Percentiles rank a stretch among this genome's conserved stretches.
phyloP scores from a whole-genome alignment of 2,888 invertebrate genomes.

The Dicranocentrus wangi region DNA sequence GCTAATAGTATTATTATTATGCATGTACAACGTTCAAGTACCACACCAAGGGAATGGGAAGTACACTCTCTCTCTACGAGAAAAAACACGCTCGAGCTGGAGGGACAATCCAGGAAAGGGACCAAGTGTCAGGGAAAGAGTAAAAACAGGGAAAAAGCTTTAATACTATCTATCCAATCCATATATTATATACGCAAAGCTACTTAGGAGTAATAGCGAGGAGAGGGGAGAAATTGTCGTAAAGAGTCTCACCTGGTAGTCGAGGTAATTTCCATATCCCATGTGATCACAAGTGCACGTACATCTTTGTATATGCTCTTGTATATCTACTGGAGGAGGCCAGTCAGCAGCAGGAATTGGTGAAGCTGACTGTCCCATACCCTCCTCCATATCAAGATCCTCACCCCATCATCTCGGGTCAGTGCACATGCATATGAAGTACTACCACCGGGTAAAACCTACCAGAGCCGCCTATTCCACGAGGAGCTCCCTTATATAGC shows the following conservation, averaged over 20 bases:
- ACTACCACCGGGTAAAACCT: neutral
- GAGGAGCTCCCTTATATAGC: too few relatives aligned
- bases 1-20: slow-evolving; percentile 12
- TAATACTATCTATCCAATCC: too few relatives aligned
- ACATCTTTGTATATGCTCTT: slow-evolving; percentile 91
- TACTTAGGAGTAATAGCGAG: neutral
- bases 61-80: neutral
- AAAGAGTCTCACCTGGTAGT: slow-evolving; percentile 80
- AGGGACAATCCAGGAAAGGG: neutral
- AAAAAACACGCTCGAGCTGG: neutral
- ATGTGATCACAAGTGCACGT: slow-evolving; percentile 94
- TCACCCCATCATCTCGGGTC: slow-evolving; percentile 72
- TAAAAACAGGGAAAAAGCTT: neutral
- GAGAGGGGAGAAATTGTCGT: slow-evolving; percentile 33
- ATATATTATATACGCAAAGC: too few relatives aligned
- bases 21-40: slow-evolving; percentile 6
- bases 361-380: slow-evolving; percentile 73
- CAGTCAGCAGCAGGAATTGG: slow-evolving; percentile 72
- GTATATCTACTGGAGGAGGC: slow-evolving; percentile 80
- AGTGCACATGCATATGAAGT: slow-evolving; percentile 51
- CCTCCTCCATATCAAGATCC: slow-evolving; percentile 72
- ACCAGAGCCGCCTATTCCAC: neutral
- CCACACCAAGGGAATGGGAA: neutral
- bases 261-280: slow-evolving; percentile 94
- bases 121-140: neutral